These are phyloP conservation scores for Paracentrotus lividus DNA, from an alignment of 53 echinoderm and acorn worm species.

Conservation along the genomic window DNA sequence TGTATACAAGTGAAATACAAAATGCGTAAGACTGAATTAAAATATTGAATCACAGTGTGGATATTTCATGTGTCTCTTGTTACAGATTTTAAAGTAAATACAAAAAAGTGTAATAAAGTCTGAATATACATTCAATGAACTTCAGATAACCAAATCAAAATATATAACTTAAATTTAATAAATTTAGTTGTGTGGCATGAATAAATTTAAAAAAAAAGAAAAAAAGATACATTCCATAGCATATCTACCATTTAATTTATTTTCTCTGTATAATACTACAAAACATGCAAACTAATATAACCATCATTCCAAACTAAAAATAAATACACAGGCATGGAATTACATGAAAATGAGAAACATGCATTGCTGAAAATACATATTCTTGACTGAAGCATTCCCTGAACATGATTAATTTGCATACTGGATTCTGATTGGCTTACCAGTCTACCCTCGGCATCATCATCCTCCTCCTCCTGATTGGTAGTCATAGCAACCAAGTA, in stretches of 20 bases:
- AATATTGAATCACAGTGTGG: background rate
- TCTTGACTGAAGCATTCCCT: background rate
- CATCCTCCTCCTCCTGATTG: constrained; percentile 67
- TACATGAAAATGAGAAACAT: constrained; percentile 13
- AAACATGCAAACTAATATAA: constrained; percentile 50
- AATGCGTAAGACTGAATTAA: background rate
- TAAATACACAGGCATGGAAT: background rate
- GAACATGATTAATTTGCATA: background rate
- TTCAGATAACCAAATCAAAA: background rate
- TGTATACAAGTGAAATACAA: too few relatives aligned
- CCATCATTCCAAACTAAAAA: background rate
- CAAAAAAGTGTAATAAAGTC: background rate
- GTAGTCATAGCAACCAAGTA: constrained; percentile 66
- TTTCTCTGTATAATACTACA: background rate
- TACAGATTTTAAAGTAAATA: background rate
- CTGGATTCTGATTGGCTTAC: constrained; percentile 68
- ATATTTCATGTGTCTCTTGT: background rate
- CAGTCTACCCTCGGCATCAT: constrained; percentile 52
- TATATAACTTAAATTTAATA: background rate
- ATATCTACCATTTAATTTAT: background rate
- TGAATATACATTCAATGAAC: constrained; percentile 12
- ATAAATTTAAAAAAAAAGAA: background rate
- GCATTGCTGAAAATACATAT: background rate
- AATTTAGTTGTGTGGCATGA: background rate
- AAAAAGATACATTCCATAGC: too few relatives aligned